phyloP scores from a whole-genome alignment of 1,140 invertebrate species.

The Ptiloglossa arizonensis region DNA sequence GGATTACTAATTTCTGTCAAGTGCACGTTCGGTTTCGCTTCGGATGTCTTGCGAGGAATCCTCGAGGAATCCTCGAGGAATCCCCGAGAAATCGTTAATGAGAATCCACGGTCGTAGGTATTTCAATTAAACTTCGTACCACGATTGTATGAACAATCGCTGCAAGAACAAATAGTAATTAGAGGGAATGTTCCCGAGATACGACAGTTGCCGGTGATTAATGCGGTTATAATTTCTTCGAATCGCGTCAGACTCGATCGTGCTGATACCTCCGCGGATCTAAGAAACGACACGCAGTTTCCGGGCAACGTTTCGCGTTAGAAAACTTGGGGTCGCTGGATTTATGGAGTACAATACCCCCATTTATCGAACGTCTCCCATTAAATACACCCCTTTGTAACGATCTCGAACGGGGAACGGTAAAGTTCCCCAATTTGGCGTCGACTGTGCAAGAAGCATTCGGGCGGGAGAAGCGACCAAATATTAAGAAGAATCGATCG shows the following conservation, averaged over 20 bases:
- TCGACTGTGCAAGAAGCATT: no score
- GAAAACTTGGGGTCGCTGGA: no score
- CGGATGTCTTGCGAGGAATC: slow-evolving; percentile 45
- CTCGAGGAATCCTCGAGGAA: slow-evolving; percentile 37
- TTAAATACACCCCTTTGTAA: no score
- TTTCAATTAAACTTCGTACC: slow-evolving; percentile 45
- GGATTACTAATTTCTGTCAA: slow-evolving; percentile 74
- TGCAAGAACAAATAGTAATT: slow-evolving; percentile 39
- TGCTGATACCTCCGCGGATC: background rate
- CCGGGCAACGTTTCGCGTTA: background rate
- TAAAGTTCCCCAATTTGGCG: no score
- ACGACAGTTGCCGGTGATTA: slow-evolving; percentile 11
- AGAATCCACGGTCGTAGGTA: slow-evolving; percentile 42
- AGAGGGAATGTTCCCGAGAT: slow-evolving; percentile 28
- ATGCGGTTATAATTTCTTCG: slow-evolving; percentile 25
- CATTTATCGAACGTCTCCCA: no score
- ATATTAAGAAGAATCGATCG: no score
- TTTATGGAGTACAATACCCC: no score
- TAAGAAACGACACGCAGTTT: background rate
- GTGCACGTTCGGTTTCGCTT: slow-evolving; percentile 62
- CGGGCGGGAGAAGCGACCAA: no score
- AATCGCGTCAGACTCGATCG: background rate
- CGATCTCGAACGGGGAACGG: no score
- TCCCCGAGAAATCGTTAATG: slow-evolving; percentile 49
- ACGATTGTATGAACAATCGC: slow-evolving; percentile 33